Conservation (phyloP, 2,888 invertebrate genomes). For the Drosophila longiperda region DNA sequence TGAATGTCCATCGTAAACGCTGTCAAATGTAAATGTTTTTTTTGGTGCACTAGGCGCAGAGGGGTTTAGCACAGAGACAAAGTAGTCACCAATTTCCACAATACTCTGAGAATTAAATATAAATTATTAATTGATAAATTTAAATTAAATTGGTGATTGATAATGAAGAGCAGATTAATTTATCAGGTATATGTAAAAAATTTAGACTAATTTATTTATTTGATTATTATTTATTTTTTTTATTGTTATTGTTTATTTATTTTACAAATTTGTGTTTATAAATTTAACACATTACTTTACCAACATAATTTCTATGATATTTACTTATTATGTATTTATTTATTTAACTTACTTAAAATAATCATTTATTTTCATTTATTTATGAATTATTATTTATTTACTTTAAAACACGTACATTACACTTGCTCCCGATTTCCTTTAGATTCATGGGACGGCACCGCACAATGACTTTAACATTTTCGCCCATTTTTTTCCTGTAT, state of each 20-base stretch:
- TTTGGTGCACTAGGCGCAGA: slow-evolving; percentile 87
- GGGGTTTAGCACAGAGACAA: slow-evolving; percentile 88
- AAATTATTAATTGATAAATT: background rate
- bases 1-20: slow-evolving; percentile 91
- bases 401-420: slow-evolving; percentile 75
- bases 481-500: slow-evolving; percentile 68
- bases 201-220: background rate
- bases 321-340: background rate
- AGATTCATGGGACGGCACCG: slow-evolving; percentile 93
- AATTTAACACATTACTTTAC: background rate
- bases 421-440: slow-evolving; percentile 89
- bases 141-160: background rate
- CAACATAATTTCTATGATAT: background rate
- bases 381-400: background rate
- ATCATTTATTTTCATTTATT: background rate
- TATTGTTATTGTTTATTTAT: background rate
- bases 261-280: background rate
- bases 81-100: slow-evolving; percentile 88
- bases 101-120: slow-evolving; percentile 86
- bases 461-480: slow-evolving; percentile 83
- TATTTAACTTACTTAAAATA: background rate
- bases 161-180: background rate
- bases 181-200: background rate
- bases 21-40: slow-evolving; percentile 93
- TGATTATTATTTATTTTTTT: background rate